Base-by-base conservation (phyloP, 2,113 vertebrate genomes). In the Tenebrosternarchus preto region DNA sequence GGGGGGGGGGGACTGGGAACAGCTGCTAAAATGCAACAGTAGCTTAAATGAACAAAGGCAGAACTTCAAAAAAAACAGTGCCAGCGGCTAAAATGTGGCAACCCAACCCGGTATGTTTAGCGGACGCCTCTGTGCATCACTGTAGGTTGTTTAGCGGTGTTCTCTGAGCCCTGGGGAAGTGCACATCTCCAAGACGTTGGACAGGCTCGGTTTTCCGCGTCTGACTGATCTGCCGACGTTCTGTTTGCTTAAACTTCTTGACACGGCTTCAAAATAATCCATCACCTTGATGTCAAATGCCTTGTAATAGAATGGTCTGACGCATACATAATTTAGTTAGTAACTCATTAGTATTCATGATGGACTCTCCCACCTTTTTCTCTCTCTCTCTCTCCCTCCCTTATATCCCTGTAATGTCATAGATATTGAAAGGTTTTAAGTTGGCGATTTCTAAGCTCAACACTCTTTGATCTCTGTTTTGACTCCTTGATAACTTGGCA, bases 201-300 rank as follows among this genome's bases (percentile, higher is more conserved):
- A 29, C 31, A 36, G 64, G 1, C 29, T 3, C 15, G 5, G 25
- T 31, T 64, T 16, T 33, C 33, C 63, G 33, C 29, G 29, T 15
- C 29, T 19, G 17, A 66, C 16, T 66, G 60, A 8, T 16, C 25
- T 27, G 5, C 16, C 1, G 25, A 63, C 20, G 17, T 33, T 33
- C 31, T 33, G 85, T 81, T 75, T 7, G 67, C 84, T 67, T 78
- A 86, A 74, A 60, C 64, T 27, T 73, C 67, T 61, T 19, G 56
- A 72, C 39, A 46, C 84, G 86, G 84, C 78, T 81, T 29, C 0
- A n/a, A 57, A 73, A 83, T 78, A 78, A 81, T 46, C 53, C 70
- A 83, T 89, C 66, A 27, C 73, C 76, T 74, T 27, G 36, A 74
- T 76, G 70, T 75, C 82, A 75, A 27, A 22, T 61, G 39, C n/a